Evolutionary conservation across 2,888 invertebrate species (phyloP).

Genomic region (Phasia obesa): DNA sequence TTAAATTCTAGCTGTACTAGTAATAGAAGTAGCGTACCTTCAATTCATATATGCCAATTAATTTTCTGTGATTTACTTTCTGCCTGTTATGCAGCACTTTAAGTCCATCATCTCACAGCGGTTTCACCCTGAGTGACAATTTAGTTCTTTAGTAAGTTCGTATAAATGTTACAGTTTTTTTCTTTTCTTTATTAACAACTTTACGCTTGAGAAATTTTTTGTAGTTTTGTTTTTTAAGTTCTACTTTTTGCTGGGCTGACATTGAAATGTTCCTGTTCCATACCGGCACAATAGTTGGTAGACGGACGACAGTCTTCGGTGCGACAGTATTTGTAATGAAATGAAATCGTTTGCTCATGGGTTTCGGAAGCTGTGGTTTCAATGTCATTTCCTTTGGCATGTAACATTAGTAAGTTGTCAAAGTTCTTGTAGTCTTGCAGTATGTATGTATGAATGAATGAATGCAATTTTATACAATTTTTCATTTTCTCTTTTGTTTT

Average conservation of each 20-base stretch:
- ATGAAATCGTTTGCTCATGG: constrained; percentile 75
- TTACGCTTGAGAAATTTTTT: constrained; percentile 67
- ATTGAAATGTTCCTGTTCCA: constrained; percentile 70
- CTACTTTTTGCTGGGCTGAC: constrained; percentile 49
- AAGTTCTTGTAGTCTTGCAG: constrained; percentile 43
- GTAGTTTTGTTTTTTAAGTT: constrained; percentile 31
- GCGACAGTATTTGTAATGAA: constrained; percentile 54
- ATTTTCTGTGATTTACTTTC: background rate
- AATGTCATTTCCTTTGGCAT: constrained; percentile 72
- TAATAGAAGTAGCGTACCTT: background rate
- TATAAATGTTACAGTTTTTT: constrained; percentile 33
- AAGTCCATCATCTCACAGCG: constrained; percentile 34
- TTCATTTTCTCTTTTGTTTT: constrained; percentile 9
- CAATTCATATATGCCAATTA: background rate
- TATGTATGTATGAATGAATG: constrained; percentile 17
- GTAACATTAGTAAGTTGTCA: constrained; percentile 66
- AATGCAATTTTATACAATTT: constrained; percentile 53
- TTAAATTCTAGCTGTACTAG: too few relatives aligned
- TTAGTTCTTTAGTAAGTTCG: constrained; percentile 57
- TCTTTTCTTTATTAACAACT: constrained; percentile 53
- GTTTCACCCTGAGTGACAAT: constrained; percentile 67
- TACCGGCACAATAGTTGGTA: constrained; percentile 46
- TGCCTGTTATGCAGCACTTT: constrained; percentile 44
- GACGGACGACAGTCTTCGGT: constrained; percentile 42
- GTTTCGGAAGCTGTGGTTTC: constrained; percentile 82